phyloP scores from a whole-genome alignment of 1,140 invertebrate genomes.

The Psilanteris sp. region DNA sequence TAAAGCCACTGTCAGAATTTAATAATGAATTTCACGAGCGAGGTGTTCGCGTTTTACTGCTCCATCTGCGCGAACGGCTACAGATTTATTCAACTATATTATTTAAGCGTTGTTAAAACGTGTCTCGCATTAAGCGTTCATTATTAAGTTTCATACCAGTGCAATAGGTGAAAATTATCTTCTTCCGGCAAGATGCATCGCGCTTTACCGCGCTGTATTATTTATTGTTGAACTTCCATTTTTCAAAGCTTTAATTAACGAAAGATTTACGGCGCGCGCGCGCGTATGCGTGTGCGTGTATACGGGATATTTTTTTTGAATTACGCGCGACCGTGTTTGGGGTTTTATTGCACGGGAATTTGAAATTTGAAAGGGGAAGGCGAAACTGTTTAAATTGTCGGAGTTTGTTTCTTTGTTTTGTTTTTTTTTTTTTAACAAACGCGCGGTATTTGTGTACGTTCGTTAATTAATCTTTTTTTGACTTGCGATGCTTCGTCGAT shows the following conservation, averaged over 20 bases:
- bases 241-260: not conserved
- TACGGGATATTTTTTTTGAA: too few relatives aligned
- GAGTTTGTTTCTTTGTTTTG: too few relatives aligned
- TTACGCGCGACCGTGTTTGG: too few relatives aligned
- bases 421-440: too few relatives aligned
- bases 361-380: too few relatives aligned
- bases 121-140: slow-evolving; percentile 9
- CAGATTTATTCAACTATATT: slow-evolving; percentile 41
- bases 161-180: slow-evolving; percentile 21
- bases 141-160: slow-evolving; percentile 38
- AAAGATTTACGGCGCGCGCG: slow-evolving; percentile 28
- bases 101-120: slow-evolving; percentile 44
- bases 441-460: too few relatives aligned
- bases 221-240: not conserved
- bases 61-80: slow-evolving; percentile 36
- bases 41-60: slow-evolving; percentile 39
- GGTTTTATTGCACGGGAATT: too few relatives aligned
- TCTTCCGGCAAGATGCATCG: slow-evolving; percentile 18
- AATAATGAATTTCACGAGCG: slow-evolving; percentile 46
- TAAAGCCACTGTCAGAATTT: slow-evolving; percentile 42
- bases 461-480: too few relatives aligned
- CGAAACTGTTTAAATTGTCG: too few relatives aligned
- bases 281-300: too few relatives aligned
- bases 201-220: not conserved
- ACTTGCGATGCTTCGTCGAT: too few relatives aligned